These are phyloP conservation scores for Neelides sp. DNA, from an alignment of 1,140 invertebrate genomes.

Conservation along the genomic window DNA sequence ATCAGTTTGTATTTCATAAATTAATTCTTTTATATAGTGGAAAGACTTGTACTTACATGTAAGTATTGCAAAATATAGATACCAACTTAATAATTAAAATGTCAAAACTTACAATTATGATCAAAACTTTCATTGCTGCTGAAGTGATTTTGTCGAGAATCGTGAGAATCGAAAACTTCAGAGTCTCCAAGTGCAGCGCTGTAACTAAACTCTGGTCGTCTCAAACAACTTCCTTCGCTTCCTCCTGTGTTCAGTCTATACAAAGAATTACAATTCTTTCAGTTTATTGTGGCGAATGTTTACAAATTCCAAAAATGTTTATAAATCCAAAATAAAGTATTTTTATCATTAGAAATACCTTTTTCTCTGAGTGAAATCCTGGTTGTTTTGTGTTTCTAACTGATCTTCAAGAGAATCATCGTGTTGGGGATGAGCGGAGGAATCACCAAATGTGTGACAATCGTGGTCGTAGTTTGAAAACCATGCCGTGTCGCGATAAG, in stretches of 20 bases:
- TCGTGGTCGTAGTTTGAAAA: background rate
- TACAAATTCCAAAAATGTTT: too few species aligned
- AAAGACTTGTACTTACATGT: constrained; percentile 16
- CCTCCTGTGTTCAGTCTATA: constrained; percentile 46
- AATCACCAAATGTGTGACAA: background rate
- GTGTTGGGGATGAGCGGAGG: background rate
- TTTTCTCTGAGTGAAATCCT: too few species aligned
- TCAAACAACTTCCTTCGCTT: constrained; percentile 33
- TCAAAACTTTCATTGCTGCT: constrained; percentile 60
- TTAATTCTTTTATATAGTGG: too few species aligned
- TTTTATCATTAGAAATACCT: too few species aligned
- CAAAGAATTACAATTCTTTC: too few species aligned
- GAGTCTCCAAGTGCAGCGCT: background rate
- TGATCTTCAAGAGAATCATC: constrained; percentile 1
- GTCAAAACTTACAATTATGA: constrained; percentile 4
- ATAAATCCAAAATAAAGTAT: too few species aligned
- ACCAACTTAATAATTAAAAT: constrained; percentile 6
- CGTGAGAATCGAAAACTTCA: background rate
- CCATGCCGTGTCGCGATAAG: constrained; percentile 58
- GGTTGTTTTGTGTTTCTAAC: background rate
- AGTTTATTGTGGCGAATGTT: too few species aligned
- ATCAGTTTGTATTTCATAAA: too few species aligned
- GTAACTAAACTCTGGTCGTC: background rate
- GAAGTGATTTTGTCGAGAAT: constrained; percentile 37
- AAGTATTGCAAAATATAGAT: constrained; percentile 6